phyloP scores from a whole-genome alignment of 2,888 invertebrate genomes.

The Apamea monoglypha region DNA sequence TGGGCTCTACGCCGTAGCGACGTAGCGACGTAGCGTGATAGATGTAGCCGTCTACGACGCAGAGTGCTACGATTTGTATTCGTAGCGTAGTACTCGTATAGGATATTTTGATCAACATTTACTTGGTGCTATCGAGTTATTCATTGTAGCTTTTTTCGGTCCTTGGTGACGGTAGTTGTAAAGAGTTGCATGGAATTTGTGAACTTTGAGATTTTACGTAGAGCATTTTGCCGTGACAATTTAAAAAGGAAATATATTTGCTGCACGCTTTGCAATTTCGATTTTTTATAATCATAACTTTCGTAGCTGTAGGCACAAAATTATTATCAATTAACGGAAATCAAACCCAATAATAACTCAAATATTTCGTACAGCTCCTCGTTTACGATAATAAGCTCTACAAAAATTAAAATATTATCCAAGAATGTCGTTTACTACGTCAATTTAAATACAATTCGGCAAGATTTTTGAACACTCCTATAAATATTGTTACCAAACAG shows the following conservation, averaged over 20 bases:
- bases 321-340: background rate
- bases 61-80: conserved; percentile 62
- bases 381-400: background rate
- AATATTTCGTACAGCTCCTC: no score
- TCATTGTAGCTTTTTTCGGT: conserved; percentile 38
- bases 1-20: conserved; percentile 33
- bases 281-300: background rate
- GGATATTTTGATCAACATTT: conserved; percentile 59
- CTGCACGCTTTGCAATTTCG: no score
- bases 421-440: background rate
- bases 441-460: conserved; percentile 19
- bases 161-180: conserved; percentile 10
- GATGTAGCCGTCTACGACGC: conserved; percentile 64
- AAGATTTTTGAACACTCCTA: conserved; percentile 18
- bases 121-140: conserved; percentile 54
- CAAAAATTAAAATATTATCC: background rate
- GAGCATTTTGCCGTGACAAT: background rate
- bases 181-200: background rate
- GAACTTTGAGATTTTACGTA: background rate
- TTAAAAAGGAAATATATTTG: background rate
- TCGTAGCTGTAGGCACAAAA: background rate
- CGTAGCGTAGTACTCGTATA: conserved; percentile 49
- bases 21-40: conserved; percentile 56
- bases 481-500: conserved; percentile 21
- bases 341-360: no score